Base-by-base conservation (phyloP, 1,140 invertebrate genomes). In the Leptinotarsa lineolata region DNA sequence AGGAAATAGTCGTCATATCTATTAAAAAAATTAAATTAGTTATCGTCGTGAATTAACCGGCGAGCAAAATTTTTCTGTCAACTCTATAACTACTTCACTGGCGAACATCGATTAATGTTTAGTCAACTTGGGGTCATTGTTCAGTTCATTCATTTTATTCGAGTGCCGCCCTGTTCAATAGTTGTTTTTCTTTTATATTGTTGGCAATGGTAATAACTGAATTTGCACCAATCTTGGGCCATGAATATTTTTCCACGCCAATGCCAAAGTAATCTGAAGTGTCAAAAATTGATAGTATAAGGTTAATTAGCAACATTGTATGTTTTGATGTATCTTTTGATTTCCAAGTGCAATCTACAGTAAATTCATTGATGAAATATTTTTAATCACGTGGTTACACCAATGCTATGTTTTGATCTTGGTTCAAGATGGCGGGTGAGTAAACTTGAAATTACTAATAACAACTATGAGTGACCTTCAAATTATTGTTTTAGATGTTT, bases 381-480 rank as follows among this genome's bases (percentile, higher is more conserved):
- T 63, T 64, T 4, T 48, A 81, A 79, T 81, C 80, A 82, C 82
- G 82, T 81, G 82, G 79, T 75, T 74, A 73, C 72, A 72, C 77
- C 76, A 81, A 79, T 80, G 81, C 80, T 78, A 79, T 80, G 80
- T 82, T 83, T 81, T 79, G 78, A 78, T 80, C 74, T 78, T 77
- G 74, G 73, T 72, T 75, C 82, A 83, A 83, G 82, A 83, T 83
- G 82, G 82, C 81, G 78, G 80, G 81, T 83, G 79, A 83, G 81
- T 81, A 70, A 72, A 77, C 45, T 73, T 54, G 70, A 59, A 75
- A 77, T 74, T 78, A 71, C 68, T 71, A 66, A 70, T 22, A 30
- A 48, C 71, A 72, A 75, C 65, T 72, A 72, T 73, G 66, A 64
- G 68, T 78, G 74, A 74, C 73, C 66, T 77, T 77, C 46, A 76